These are phyloP conservation scores for Ligdia adustata DNA, from an alignment of 2,888 invertebrate genomes.

Conservation along the genomic window DNA sequence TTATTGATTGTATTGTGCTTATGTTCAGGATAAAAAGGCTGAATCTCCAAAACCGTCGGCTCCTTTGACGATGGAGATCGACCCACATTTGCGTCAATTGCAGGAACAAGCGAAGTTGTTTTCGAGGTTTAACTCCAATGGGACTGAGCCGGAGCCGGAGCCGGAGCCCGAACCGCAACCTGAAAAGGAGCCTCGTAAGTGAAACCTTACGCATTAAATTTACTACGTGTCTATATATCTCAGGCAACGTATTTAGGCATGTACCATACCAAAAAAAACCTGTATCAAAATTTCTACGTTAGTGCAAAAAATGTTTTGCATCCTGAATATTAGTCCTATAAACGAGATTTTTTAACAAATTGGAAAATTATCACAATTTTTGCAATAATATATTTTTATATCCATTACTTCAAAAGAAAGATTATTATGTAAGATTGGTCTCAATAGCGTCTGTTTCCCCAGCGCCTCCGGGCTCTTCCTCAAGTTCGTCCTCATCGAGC, in stretches of 20 bases:
- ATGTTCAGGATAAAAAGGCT: conserved; percentile 62
- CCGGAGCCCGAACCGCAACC: conserved; percentile 54
- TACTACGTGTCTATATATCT: too few species aligned
- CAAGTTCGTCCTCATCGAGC: conserved; percentile 78
- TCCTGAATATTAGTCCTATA: too few species aligned
- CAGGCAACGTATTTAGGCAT: too few species aligned
- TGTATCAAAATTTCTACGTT: too few species aligned
- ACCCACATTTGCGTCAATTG: conserved; percentile 76
- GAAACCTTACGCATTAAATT: too few species aligned
- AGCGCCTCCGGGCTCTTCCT: conserved; percentile 80
- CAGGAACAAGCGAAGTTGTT: conserved; percentile 83
- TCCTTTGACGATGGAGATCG: conserved; percentile 79
- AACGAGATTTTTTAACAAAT: too few species aligned
- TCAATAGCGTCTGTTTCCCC: conserved; percentile 4
- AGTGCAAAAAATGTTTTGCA: too few species aligned
- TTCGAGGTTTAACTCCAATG: conserved; percentile 71
- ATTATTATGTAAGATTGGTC: too few species aligned
- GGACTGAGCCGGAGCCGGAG: conserved; percentile 51
- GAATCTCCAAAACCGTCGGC: conserved; percentile 69
- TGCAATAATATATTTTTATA: too few species aligned
- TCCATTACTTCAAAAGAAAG: too few species aligned
- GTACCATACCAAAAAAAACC: too few species aligned
- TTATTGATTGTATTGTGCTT: conserved; percentile 19
- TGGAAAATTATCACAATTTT: too few species aligned
- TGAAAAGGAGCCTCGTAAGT: conserved; percentile 76